Evolutionary conservation across 2,888 invertebrate species (phyloP).

Genomic region (Gonocerus acuteangulatus): DNA sequence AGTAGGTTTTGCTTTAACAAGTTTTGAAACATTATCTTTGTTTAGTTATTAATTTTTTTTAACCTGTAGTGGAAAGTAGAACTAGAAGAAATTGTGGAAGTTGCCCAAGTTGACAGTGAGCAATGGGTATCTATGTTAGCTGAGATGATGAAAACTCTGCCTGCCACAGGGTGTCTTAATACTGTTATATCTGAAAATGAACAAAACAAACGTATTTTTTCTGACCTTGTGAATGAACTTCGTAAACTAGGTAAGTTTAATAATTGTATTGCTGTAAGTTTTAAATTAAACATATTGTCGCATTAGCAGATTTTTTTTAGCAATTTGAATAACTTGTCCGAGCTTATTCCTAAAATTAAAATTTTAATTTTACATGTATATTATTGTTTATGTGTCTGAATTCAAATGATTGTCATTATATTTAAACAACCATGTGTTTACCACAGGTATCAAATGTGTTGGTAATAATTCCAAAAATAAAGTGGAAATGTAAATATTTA

Average conservation of each 20-base stretch:
- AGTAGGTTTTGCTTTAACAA: conserved; percentile 55
- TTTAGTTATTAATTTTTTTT: not conserved
- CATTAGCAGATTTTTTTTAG: not conserved
- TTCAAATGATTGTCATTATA: too few species aligned
- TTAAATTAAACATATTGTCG: not conserved
- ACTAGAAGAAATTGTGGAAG: conserved; percentile 87
- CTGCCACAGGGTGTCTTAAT: conserved; percentile 79
- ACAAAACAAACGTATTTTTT: conserved; percentile 81
- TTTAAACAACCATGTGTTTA: too few species aligned
- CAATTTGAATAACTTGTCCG: not conserved
- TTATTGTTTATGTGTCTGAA: too few species aligned
- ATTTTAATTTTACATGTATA: too few species aligned
- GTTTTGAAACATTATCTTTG: not conserved
- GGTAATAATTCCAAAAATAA: too few species aligned
- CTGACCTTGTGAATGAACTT: conserved; percentile 79
- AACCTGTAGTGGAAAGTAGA: conserved; percentile 90
- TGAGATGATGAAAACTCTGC: conserved; percentile 89
- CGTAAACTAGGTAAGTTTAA: conserved; percentile 53
- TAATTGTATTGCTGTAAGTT: not conserved
- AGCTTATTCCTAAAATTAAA: not conserved
- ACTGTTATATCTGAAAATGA: conserved; percentile 82
- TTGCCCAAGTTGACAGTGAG: conserved; percentile 86
- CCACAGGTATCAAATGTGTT: too few species aligned
- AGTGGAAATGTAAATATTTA: too few species aligned
- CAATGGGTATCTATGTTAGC: conserved; percentile 96